These are phyloP conservation scores for Vidua chalybeata DNA, from an alignment of 2,113 vertebrate genomes.

Conservation along the genomic window DNA sequence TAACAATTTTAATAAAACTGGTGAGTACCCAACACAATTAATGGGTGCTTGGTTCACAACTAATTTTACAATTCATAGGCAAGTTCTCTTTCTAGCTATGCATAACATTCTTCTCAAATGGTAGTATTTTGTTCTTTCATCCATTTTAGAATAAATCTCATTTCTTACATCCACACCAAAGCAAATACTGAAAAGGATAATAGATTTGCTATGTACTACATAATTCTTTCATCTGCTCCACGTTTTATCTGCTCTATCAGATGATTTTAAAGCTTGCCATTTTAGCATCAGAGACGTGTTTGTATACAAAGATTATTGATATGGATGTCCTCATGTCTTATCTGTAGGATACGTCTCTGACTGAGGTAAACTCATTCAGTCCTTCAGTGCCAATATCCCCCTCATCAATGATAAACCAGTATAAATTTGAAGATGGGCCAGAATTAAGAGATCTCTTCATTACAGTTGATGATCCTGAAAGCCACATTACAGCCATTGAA, in stretches of 20 bases:
- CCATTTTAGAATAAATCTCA: not conserved
- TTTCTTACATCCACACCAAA: not conserved
- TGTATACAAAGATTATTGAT: not conserved
- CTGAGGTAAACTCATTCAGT: constrained; percentile 80
- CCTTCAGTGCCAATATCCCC: constrained; percentile 85
- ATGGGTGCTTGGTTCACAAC: not conserved
- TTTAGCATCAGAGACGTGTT: not conserved
- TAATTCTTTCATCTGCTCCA: not conserved
- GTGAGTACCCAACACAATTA: not conserved
- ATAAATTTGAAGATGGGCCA: constrained; percentile 88
- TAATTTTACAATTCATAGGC: not conserved
- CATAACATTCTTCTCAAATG: not conserved
- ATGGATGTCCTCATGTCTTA: not conserved
- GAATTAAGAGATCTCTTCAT: constrained; percentile 89
- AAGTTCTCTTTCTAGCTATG: not conserved
- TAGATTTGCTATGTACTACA: not conserved
- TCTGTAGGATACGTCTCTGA: constrained; percentile 80
- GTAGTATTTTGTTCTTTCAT: not conserved
- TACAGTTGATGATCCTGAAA: constrained; percentile 92
- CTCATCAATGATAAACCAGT: constrained; percentile 92
- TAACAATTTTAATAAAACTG: not conserved
- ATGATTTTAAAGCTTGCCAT: not conserved
- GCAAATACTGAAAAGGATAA: not conserved
- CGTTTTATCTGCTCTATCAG: not conserved
- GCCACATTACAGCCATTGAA: constrained; percentile 93